A percentile compares a stretch with the other conserved stretches of the same genome.
Conservation (phyloP, 2,888 invertebrate genomes). For the Adineta ricciae region DNA sequence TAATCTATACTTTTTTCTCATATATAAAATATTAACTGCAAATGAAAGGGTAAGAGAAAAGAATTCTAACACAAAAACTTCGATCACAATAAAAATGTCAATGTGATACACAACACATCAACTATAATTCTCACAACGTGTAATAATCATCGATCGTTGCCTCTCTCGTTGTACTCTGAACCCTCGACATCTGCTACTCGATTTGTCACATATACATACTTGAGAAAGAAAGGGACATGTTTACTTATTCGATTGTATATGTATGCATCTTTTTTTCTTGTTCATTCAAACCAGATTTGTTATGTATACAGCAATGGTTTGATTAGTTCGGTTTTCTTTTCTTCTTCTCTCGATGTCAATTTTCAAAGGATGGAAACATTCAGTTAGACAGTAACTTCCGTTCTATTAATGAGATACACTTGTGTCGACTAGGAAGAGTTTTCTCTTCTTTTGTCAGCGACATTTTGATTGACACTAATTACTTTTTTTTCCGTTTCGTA, state of each 20-base stretch:
- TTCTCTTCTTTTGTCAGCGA: not conserved
- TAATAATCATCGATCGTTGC: not conserved
- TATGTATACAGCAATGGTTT: not conserved
- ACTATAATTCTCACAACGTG: not conserved
- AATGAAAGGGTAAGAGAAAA: not conserved
- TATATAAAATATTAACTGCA: not conserved
- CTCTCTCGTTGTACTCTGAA: not conserved
- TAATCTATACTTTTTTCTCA: not conserved
- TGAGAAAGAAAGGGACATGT: not conserved
- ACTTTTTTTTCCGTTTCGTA: not conserved
- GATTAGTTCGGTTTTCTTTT: not conserved
- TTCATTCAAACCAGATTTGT: not conserved
- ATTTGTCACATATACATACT: slow-evolving; percentile 5
- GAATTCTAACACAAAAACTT: not conserved
- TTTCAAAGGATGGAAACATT: not conserved
- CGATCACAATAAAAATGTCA: not conserved
- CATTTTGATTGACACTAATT: not conserved
- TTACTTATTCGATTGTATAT: slow-evolving; percentile 1
- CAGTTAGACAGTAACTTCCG: not conserved
- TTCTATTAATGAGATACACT: not conserved
- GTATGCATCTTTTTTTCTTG: not conserved
- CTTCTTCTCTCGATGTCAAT: not conserved
- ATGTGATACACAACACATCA: not conserved
- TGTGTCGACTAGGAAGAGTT: not conserved
- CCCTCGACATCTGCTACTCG: not conserved